Base-by-base conservation (phyloP, 2,113 vertebrate species). In the Pseudorectes ferrugineus region DNA sequence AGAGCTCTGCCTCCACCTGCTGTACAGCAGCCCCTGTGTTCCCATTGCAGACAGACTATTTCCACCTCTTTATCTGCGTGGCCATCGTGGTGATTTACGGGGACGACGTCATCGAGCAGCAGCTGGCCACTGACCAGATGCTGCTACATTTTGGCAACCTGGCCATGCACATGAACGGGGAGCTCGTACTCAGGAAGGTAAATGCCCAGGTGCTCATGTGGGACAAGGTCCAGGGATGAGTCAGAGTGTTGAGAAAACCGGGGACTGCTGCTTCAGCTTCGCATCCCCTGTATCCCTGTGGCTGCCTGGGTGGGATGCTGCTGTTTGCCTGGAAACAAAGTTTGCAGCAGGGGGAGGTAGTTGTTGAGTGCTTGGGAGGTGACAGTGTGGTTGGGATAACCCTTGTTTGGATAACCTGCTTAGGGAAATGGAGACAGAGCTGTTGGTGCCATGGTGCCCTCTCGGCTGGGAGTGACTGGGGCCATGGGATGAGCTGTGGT, bases 121-220 rank as follows among this genome's bases (percentile, higher is more conserved):
- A 99, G 95, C 98, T 99, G 79, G 98, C 98, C 86, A 98, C 99
- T 0, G 99, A 99, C 97, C 99, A 99, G 98, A 99, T 99, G 99
- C 97, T 99, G 95, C 98, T 99, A 80, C 99, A 99, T 96, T 99
- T 99, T 43, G 97, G 98, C 92, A 99, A 99, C 97, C 98, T 99
- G 96, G 99, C 99, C 93, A 99, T 99, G 99, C 99, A 99, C 98
- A 99, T 99, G 99, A 99, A 99, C 4, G 99, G 99, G 67, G 99
- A 99, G 36, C 98, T 99, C 42, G 99, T 99, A 45, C 99, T 99
- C 92, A 98, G 99, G 92, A 99, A 99, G 99, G 99, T 99, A 95
- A 95, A 54, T 57, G 38, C 52, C 63, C 9, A 1, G 6, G 38
- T 13, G 57, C 57, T 35, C 52, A 1, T 1, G 26, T 42, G 55